These are phyloP conservation scores for Microlaimidae sp. DNA, from an alignment of 2,888 invertebrate species.

Conservation along the genomic window DNA sequence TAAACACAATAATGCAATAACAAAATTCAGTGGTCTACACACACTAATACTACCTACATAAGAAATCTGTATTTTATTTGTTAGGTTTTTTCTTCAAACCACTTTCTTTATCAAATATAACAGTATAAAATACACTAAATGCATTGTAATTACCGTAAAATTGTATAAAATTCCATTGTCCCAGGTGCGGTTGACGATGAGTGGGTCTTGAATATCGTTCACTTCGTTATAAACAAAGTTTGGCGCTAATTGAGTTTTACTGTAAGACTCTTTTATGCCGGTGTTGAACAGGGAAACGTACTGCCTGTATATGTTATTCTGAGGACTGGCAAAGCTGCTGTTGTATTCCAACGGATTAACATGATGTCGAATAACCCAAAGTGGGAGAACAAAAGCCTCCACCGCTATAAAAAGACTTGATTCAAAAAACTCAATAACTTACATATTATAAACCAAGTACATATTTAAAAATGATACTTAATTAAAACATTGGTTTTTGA, in stretches of 20 bases:
- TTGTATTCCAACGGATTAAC: slow-evolving; percentile 26
- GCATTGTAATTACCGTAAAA: slow-evolving; percentile 25
- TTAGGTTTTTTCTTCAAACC: too few species aligned
- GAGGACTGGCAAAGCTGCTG: slow-evolving; percentile 24
- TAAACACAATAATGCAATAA: too few species aligned
- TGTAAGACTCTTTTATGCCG: slow-evolving; percentile 29
- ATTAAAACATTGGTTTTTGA: too few species aligned
- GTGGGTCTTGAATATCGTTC: slow-evolving; percentile 29
- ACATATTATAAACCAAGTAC: slow-evolving; percentile 6
- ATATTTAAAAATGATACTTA: too few species aligned
- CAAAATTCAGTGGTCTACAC: too few species aligned
- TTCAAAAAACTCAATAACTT: too few species aligned
- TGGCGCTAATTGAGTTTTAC: slow-evolving; percentile 24
- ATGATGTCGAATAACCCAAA: slow-evolving; percentile 27
- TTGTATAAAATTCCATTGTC: slow-evolving; percentile 30
- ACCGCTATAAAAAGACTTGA: slow-evolving; percentile 15
- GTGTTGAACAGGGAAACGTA: slow-evolving; percentile 21
- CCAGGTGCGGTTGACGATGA: slow-evolving; percentile 27
- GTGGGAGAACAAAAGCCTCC: slow-evolving; percentile 21
- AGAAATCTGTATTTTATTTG: too few species aligned
- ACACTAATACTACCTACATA: too few species aligned
- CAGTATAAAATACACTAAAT: too few species aligned
- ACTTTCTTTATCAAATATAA: too few species aligned
- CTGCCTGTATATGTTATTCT: slow-evolving; percentile 21
- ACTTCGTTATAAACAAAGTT: slow-evolving; percentile 11